Conservation (phyloP, 2,888 invertebrate genomes). For the Dichetophora obliterata region DNA sequence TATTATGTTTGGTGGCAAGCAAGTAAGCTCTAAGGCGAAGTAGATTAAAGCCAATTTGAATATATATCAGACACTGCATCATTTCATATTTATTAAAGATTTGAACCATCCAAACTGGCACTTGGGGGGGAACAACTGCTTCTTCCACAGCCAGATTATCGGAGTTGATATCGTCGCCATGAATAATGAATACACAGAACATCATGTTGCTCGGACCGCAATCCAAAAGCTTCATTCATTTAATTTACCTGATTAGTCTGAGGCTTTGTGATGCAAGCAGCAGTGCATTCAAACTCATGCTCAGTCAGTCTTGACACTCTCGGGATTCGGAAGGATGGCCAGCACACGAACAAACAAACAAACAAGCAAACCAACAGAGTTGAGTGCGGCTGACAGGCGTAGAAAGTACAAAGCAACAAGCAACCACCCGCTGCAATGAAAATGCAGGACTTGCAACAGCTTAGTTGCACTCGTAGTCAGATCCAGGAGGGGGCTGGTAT, state of each 20-base stretch:
- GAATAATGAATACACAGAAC: constrained; percentile 17
- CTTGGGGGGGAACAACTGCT: background rate
- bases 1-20: background rate
- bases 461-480: background rate
- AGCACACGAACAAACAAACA: background rate
- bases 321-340: background rate
- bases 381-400: background rate
- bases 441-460: constrained; percentile 1
- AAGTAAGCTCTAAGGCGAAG: background rate
- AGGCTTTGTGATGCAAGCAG: background rate
- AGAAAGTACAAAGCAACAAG: constrained; percentile 15
- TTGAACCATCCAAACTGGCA: background rate
- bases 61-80: background rate
- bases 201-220: background rate
- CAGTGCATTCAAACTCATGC: background rate
- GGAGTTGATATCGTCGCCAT: constrained; percentile 10
- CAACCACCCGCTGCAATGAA: background rate
- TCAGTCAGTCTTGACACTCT: background rate
- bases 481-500: background rate
- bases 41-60: background rate
- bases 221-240: constrained; percentile 26
- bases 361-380: background rate
- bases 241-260: constrained; percentile 29
- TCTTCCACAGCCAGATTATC: background rate
- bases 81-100: constrained; percentile 12